Conservation (phyloP, 2,888 invertebrate genomes). For the Psylliodes chrysocephalus region DNA sequence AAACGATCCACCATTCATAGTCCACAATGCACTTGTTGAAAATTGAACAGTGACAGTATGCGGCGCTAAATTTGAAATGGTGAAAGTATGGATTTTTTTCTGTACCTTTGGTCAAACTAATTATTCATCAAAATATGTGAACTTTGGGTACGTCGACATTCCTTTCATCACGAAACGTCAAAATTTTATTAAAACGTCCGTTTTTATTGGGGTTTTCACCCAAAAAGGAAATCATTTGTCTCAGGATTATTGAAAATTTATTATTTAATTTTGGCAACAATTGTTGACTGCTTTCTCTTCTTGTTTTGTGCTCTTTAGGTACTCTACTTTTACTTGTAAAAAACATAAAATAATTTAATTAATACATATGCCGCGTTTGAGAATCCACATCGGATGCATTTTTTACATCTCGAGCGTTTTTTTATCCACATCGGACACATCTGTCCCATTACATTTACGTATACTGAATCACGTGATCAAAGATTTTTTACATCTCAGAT, state of each 20-base stretch:
- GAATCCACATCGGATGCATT: too few relatives aligned
- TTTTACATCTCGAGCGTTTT: too few relatives aligned
- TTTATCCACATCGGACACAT: too few relatives aligned
- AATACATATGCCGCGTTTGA: too few relatives aligned
- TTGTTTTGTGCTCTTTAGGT: too few relatives aligned
- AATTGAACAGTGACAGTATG: slow-evolving; percentile 49
- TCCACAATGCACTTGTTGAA: slow-evolving; percentile 64
- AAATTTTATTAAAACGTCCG: neutral
- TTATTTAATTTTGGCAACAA: neutral
- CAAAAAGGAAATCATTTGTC: neutral
- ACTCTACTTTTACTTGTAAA: neutral
- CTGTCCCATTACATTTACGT: too few relatives aligned
- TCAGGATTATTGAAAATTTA: neutral
- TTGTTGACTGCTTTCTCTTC: neutral
- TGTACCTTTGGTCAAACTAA: neutral
- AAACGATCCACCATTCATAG: slow-evolving; percentile 59
- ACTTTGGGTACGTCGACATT: neutral
- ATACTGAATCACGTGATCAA: too few relatives aligned
- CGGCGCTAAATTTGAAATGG: slow-evolving; percentile 53
- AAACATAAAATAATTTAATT: neutral
- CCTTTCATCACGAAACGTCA: neutral
- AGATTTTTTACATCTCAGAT: too few relatives aligned
- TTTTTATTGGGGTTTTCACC: neutral
- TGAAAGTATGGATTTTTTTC: slow-evolving; percentile 17
- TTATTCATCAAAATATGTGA: neutral